Base-by-base conservation (phyloP, 2,888 invertebrate genomes). In the Nysson spinosus region DNA sequence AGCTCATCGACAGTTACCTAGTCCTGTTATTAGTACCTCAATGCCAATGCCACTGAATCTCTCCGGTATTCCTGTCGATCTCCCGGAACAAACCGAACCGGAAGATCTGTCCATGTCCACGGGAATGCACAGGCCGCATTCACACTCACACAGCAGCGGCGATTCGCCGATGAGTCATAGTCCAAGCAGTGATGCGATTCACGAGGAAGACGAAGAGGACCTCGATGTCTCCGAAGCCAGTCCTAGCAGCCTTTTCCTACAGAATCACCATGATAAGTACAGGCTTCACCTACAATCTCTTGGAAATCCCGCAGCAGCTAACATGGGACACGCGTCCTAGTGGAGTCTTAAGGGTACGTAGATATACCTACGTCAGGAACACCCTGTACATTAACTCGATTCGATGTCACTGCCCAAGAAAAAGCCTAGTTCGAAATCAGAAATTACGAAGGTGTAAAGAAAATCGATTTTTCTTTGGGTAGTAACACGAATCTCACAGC, bases 71-170 rank as follows among this genome's bases (percentile, higher is more conserved):
- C 72, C 69, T n/a, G 63, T 64, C 17, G 72, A 78, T 4, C 84
- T 91, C 42, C 95, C 96, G 12, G 95, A 94, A 86, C 96, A 96
- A 89, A 96, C 96, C 1, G 96, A 96, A 86, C 96, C 96, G 4
- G 96, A 96, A 85, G 96, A 96, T 85, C 89, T 96, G 69, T 95
- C 95, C 52, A 92, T 96, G 90, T 91, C 90, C 40, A 89, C 89
- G 3, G 89, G 89, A 0, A 80, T 88, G 71, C 77, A 88, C 70
- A 75, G 83, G 49, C 77, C 80, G 0, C 82, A 80, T 26, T 85
- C 85, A 0, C 84, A 84, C 14, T 89, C 89, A 1, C 89, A 89
- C 74, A 89, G 88, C 75, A 89, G 89, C 61, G 88, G 88, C 0
- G 86, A 83, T 46, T 89, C 90, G 0, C 89, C 90, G 1, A 56